Percentiles rank a stretch among this genome's conserved stretches.
These are phyloP conservation scores for Taenaris catops DNA, from an alignment of 2,888 invertebrate species.

Conservation along the genomic window DNA sequence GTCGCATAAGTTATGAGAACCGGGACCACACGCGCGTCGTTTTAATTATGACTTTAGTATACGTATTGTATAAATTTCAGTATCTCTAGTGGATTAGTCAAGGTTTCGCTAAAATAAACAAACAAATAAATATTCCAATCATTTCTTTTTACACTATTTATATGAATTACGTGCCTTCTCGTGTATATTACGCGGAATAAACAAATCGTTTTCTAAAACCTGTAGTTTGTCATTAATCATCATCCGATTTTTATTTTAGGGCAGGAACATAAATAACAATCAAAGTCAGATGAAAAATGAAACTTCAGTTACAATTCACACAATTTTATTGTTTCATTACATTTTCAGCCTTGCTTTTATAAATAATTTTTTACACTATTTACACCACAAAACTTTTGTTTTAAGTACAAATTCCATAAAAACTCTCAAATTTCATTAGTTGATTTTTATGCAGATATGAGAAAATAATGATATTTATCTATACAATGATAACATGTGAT, in stretches of 20 bases:
- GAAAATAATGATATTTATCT: constrained; percentile 28
- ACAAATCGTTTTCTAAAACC: too few species aligned
- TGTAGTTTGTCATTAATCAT: too few species aligned
- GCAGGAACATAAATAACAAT: too few species aligned
- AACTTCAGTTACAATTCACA: constrained; percentile 47
- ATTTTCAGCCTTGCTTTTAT: constrained; percentile 79
- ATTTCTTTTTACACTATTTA: too few species aligned
- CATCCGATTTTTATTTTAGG: too few species aligned
- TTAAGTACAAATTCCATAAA: constrained; percentile 72
- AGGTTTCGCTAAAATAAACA: too few species aligned
- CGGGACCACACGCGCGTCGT: constrained; percentile 70
- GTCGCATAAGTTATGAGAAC: constrained; percentile 74
- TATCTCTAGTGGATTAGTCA: too few species aligned
- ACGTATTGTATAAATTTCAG: too few species aligned
- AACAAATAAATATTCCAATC: too few species aligned
- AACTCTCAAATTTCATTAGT: constrained; percentile 44
- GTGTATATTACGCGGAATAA: too few species aligned
- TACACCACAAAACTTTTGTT: constrained; percentile 59
- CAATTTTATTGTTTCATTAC: constrained; percentile 78
- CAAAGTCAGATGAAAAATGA: constrained; percentile 16
- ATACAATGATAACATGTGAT: constrained; percentile 29
- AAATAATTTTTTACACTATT: constrained; percentile 70
- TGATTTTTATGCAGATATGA: constrained; percentile 21
- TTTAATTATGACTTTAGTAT: constrained; percentile 73
- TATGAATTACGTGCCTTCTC: too few species aligned